phyloP scores from a whole-genome alignment of 1,140 invertebrate species.

The Pseudomyrmex dendroicus region DNA sequence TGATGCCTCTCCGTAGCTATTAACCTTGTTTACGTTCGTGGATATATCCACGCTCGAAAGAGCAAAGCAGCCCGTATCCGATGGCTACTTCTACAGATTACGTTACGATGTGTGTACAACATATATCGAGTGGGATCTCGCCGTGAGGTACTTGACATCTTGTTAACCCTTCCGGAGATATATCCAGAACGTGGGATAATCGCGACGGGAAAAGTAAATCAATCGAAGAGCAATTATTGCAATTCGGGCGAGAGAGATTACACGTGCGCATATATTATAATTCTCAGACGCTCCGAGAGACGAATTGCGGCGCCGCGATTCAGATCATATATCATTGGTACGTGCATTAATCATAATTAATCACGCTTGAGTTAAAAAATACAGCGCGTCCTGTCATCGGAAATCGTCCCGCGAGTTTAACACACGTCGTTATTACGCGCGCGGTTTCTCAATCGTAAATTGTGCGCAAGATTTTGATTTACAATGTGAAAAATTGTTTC shows the following conservation, averaged over 20 bases:
- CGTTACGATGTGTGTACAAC: constrained; percentile 28
- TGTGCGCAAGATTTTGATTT: constrained; percentile 4
- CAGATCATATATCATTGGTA: neutral
- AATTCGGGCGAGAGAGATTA: neutral
- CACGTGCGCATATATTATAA: neutral
- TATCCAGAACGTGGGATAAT: constrained; percentile 30
- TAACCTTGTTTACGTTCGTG: constrained; percentile 65
- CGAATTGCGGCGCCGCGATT: constrained; percentile 5
- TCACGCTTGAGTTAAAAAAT: constrained; percentile 41
- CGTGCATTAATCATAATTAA: constrained; percentile 14
- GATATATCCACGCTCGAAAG: constrained; percentile 29
- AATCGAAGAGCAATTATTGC: neutral
- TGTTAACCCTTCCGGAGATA: neutral
- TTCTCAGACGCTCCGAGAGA: neutral
- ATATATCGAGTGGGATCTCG: neutral
- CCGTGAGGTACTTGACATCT: constrained; percentile 51
- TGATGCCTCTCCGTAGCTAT: constrained; percentile 35
- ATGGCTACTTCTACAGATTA: constrained; percentile 11
- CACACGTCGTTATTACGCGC: neutral
- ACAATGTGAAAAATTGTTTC: neutral
- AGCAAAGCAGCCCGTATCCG: constrained; percentile 31
- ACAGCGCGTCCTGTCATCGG: constrained; percentile 35
- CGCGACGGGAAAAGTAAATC: neutral
- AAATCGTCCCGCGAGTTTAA: constrained; percentile 1
- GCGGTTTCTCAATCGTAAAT: neutral